These are phyloP conservation scores for Plusia festucae DNA, from an alignment of 2,888 invertebrate species.

Conservation along the genomic window DNA sequence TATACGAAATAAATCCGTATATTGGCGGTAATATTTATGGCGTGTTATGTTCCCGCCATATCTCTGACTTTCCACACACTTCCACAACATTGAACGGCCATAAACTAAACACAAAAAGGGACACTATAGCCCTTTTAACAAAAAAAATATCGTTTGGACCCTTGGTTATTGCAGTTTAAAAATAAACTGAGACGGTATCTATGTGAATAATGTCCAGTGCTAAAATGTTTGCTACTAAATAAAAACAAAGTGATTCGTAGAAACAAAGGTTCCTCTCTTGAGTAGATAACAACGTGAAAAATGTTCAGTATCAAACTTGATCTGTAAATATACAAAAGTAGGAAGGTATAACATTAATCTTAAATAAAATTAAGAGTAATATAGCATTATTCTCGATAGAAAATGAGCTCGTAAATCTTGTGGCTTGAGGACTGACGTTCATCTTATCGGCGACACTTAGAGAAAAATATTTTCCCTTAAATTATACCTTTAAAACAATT, in stretches of 20 bases:
- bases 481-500: background rate
- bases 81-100: constrained; percentile 83
- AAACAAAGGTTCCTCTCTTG: constrained; percentile 30
- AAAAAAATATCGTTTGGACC: constrained; percentile 62
- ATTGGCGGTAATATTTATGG: constrained; percentile 79
- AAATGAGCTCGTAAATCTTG: constrained; percentile 71
- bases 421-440: constrained; percentile 59
- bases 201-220: constrained; percentile 44
- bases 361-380: constrained; percentile 49
- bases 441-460: constrained; percentile 63
- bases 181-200: constrained; percentile 51
- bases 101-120: constrained; percentile 77
- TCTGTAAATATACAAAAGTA: constrained; percentile 42
- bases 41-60: constrained; percentile 75
- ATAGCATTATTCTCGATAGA: constrained; percentile 43
- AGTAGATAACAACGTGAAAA: constrained; percentile 36
- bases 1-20: constrained; percentile 66
- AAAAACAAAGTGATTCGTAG: constrained; percentile 26
- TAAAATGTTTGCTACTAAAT: constrained; percentile 37
- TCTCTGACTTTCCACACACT: constrained; percentile 81
- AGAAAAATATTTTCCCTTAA: background rate
- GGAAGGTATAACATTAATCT: constrained; percentile 49
- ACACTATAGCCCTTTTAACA: constrained; percentile 69
- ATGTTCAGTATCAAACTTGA: constrained; percentile 35
- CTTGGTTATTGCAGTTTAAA: constrained; percentile 56